phyloP scores from a whole-genome alignment of 2,113 vertebrate genomes.

The Brienomyrus longianalis region DNA sequence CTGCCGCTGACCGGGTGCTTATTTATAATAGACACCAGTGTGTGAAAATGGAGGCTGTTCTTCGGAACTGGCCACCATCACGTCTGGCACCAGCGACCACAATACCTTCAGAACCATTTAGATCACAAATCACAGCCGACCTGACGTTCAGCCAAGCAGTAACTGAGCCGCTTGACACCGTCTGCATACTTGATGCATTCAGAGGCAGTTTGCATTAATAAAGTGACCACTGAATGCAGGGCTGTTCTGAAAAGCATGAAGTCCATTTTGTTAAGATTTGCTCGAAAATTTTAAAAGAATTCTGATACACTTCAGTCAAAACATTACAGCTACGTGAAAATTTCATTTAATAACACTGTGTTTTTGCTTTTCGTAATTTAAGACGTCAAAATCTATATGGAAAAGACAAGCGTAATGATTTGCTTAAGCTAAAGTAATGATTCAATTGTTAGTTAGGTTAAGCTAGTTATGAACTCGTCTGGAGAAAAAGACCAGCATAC shows the following conservation, averaged over 20 bases:
- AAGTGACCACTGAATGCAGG: background rate
- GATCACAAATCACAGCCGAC: background rate
- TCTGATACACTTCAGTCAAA: background rate
- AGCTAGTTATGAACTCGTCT: background rate
- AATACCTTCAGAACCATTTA: background rate
- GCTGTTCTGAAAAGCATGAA: background rate
- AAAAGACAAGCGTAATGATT: background rate
- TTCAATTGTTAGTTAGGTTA: background rate
- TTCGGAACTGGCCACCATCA: background rate
- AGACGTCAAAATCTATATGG: background rate
- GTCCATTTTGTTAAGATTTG: background rate
- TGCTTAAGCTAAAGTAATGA: background rate
- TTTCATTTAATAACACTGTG: background rate
- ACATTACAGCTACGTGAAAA: background rate
- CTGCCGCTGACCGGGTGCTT: background rate
- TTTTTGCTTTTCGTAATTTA: background rate
- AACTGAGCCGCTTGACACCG: background rate
- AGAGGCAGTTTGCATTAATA: background rate
- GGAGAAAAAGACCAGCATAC: background rate
- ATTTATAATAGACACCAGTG: background rate
- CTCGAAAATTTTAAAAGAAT: background rate
- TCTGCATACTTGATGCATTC: background rate
- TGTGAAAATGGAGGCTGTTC: background rate
- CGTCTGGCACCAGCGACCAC: background rate
- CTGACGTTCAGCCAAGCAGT: background rate